Evolutionary conservation across 2,797 vertebrate species (phyloP).

Genomic region (Emydoidea blandingii): DNA sequence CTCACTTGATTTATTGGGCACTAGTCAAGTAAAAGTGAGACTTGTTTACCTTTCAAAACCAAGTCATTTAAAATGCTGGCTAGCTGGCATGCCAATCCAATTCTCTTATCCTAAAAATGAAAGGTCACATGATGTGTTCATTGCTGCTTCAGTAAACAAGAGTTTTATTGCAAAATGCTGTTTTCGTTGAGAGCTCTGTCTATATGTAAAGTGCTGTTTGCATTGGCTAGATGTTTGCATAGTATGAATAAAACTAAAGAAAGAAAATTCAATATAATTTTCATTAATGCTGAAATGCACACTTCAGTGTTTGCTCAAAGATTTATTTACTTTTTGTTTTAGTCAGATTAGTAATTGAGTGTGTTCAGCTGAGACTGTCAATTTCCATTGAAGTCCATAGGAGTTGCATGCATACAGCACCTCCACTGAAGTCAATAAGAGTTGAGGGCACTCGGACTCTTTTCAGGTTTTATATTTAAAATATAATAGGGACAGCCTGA

Average conservation of each 20-base stretch:
- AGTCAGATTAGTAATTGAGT: neutral
- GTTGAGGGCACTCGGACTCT: accelerated
- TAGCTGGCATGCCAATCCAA: neutral
- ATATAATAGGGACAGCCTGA: accelerated
- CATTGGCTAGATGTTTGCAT: neutral
- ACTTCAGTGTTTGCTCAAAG: accelerated
- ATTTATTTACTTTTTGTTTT: neutral
- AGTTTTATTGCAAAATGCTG: conserved; percentile 3
- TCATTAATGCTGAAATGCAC: neutral
- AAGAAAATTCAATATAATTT: neutral
- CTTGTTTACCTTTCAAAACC: neutral
- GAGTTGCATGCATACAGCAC: accelerated
- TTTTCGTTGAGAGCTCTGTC: neutral
- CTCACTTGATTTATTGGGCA: neutral
- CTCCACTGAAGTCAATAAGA: neutral
- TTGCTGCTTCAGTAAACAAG: conserved; percentile 3
- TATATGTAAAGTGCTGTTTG: neutral
- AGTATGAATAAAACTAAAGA: neutral
- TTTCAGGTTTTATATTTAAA: neutral
- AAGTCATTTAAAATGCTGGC: neutral
- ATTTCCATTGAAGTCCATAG: neutral
- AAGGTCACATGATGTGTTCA: neutral
- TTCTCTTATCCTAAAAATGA: neutral
- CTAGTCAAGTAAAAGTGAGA: neutral
- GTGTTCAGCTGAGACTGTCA: neutral